Percentiles rank a stretch among this genome's conserved stretches.
Conservation (phyloP, 2,888 invertebrate species). For the Acronicta alni region DNA sequence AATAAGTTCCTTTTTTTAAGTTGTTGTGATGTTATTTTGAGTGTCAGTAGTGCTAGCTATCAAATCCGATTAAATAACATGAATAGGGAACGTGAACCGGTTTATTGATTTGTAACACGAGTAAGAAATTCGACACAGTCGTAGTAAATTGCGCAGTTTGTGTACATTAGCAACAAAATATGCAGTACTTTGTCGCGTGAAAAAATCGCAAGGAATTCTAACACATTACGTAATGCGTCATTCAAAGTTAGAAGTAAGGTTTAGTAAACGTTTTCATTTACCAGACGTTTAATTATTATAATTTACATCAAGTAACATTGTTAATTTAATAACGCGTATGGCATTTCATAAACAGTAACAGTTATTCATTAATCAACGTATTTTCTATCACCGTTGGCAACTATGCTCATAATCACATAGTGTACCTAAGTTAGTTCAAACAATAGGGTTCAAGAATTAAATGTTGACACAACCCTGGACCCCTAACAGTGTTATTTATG, state of each 20-base stretch:
- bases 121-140: constrained; percentile 34
- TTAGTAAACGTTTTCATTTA: constrained; percentile 13
- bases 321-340: background rate
- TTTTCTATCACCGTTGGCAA: background rate
- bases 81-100: constrained; percentile 40
- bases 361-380: background rate
- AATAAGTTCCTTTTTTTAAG: constrained; percentile 15
- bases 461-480: background rate
- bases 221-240: constrained; percentile 14
- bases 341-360: background rate
- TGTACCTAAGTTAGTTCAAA: no score
- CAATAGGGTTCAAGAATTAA: background rate
- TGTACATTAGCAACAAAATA: constrained; percentile 41
- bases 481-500: background rate
- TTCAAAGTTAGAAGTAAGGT: constrained; percentile 8
- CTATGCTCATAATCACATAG: background rate
- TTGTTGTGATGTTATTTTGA: constrained; percentile 26
- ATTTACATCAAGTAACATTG: background rate
- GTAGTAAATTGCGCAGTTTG: constrained; percentile 49
- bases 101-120: constrained; percentile 22
- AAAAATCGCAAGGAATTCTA: constrained; percentile 14
- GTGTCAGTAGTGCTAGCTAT: constrained; percentile 18
- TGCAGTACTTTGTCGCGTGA: constrained; percentile 10
- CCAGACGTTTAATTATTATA: constrained; percentile 7
- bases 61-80: constrained; percentile 36